These are phyloP conservation scores for Clarias batrachus DNA, from an alignment of 2,113 vertebrate genomes.

Conservation along the genomic window DNA sequence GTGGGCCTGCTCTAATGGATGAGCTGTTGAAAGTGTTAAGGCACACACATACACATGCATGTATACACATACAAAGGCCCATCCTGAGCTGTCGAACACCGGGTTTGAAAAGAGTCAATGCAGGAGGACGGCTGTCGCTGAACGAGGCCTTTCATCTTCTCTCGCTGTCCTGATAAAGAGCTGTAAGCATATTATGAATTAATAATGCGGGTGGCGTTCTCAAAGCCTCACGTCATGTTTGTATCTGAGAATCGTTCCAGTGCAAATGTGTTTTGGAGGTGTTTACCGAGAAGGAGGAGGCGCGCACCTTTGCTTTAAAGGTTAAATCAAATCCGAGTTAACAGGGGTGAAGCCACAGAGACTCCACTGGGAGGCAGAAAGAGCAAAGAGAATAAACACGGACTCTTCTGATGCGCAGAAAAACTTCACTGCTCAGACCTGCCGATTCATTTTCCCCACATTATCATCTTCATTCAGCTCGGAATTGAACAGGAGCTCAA, in stretches of 20 bases:
- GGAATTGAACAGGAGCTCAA: neutral
- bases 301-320: slow-evolving; percentile 54
- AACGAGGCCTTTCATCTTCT: slow-evolving; percentile 47
- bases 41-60: slow-evolving; percentile 30
- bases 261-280: slow-evolving; percentile 54
- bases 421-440: slow-evolving; percentile 32
- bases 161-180: slow-evolving; percentile 46
- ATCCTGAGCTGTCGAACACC: slow-evolving; percentile 51
- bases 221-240: slow-evolving; percentile 49
- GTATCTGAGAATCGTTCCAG: slow-evolving; percentile 43
- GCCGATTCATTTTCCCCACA: slow-evolving; percentile 31
- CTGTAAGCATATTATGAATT: slow-evolving; percentile 57
- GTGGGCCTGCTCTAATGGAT: slow-evolving; percentile 50
- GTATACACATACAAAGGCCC: slow-evolving; percentile 41
- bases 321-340: slow-evolving; percentile 62
- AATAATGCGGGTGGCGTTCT: slow-evolving; percentile 54
- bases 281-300: slow-evolving; percentile 49
- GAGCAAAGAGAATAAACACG: slow-evolving; percentile 57
- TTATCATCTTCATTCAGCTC: slow-evolving; percentile 20
- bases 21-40: slow-evolving; percentile 50
- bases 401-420: slow-evolving; percentile 45
- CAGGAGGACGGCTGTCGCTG: slow-evolving; percentile 26
- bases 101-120: slow-evolving; percentile 49
- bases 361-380: slow-evolving; percentile 44
- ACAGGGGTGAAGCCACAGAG: slow-evolving; percentile 43